These are phyloP conservation scores for Argyresthia goedartella DNA, from an alignment of 2,888 invertebrate genomes.

Conservation along the genomic window DNA sequence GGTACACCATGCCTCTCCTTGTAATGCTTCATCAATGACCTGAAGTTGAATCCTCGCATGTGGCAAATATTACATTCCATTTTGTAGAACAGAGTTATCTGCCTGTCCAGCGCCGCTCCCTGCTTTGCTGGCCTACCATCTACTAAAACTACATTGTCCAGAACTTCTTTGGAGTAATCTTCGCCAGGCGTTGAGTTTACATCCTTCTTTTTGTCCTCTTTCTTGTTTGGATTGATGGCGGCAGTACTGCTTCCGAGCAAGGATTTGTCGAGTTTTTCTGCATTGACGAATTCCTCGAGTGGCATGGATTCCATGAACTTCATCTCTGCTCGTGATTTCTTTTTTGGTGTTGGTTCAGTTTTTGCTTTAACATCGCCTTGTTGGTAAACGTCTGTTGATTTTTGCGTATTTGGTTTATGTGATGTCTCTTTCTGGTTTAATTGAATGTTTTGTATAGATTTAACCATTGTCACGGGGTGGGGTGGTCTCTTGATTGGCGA, in stretches of 20 bases:
- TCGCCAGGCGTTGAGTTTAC: conserved; percentile 14
- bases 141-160: conserved; percentile 45
- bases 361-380: not conserved
- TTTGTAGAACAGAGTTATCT: conserved; percentile 58
- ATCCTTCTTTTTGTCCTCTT: conserved; percentile 15
- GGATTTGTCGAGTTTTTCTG: conserved; percentile 42
- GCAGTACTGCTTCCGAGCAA: not conserved
- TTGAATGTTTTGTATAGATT: not conserved
- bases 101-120: conserved; percentile 50
- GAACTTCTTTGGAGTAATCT: conserved; percentile 24
- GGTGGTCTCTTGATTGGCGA: not conserved
- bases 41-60: conserved; percentile 51
- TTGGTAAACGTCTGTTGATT: not conserved
- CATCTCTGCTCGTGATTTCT: conserved; percentile 38
- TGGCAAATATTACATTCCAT: conserved; percentile 66
- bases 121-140: conserved; percentile 56
- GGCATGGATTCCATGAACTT: conserved; percentile 55
- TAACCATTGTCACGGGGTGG: not conserved
- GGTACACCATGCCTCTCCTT: conserved; percentile 62
- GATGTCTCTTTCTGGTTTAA: not conserved
- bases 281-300: conserved; percentile 48
- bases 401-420: not conserved
- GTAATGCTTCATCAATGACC: conserved; percentile 59
- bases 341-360: conserved; percentile 11
- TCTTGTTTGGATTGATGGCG: conserved; percentile 10